These are phyloP conservation scores for Scelioninae gen. 1 DNA, from an alignment of 2,888 invertebrate species.

Conservation along the genomic window DNA sequence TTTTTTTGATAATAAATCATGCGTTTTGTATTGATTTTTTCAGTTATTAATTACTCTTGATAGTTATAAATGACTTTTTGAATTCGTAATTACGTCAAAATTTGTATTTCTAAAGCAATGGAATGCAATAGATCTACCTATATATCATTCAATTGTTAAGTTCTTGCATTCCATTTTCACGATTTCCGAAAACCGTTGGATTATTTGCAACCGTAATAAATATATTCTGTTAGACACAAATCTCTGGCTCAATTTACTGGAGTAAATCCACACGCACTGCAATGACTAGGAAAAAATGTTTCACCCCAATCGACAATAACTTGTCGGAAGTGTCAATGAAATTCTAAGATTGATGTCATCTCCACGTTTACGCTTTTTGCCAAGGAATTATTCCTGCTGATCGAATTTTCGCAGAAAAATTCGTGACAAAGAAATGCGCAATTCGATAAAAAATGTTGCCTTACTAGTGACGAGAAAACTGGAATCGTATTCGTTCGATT, in stretches of 20 bases:
- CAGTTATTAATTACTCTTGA: too few species aligned
- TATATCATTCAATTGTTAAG: too few species aligned
- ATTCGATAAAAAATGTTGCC: slow-evolving; percentile 11
- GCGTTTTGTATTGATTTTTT: too few species aligned
- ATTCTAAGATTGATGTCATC: slow-evolving; percentile 24
- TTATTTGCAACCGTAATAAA: slow-evolving; percentile 5
- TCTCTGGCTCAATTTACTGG: not conserved
- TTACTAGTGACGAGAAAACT: not conserved
- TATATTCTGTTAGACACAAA: not conserved
- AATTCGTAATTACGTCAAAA: too few species aligned
- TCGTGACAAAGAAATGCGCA: slow-evolving; percentile 5
- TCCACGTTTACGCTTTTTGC: not conserved
- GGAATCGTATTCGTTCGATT: slow-evolving; percentile 17
- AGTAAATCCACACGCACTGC: slow-evolving; percentile 3
- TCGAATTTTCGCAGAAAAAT: slow-evolving; percentile 12
- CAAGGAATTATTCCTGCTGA: not conserved
- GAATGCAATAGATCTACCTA: too few species aligned
- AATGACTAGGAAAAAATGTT: slow-evolving; percentile 11
- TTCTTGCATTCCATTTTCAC: too few species aligned
- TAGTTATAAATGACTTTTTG: too few species aligned
- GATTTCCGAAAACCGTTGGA: slow-evolving; percentile 7
- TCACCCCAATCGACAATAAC: slow-evolving; percentile 24
- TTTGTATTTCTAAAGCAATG: too few species aligned
- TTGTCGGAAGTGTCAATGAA: slow-evolving; percentile 44
- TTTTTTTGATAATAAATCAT: too few species aligned